Percentiles rank a stretch among this genome's conserved stretches.
These are phyloP conservation scores for Cephus spinipes DNA, from an alignment of 2,888 invertebrate species.

Conservation along the genomic window DNA sequence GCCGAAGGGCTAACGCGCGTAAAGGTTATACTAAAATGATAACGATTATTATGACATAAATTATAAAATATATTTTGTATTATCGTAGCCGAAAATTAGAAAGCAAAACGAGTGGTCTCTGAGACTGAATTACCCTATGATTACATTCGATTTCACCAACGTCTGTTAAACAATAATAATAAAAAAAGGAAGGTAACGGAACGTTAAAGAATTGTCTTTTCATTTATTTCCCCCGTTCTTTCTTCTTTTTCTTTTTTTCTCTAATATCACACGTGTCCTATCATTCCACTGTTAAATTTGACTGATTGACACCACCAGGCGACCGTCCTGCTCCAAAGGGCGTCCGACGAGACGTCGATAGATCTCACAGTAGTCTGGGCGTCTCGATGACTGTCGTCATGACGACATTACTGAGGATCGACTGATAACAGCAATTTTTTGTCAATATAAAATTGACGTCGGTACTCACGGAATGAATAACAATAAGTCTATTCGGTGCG, in stretches of 20 bases:
- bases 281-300: neutral
- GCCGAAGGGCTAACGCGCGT: neutral
- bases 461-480: too few relatives aligned
- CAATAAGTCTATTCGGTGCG: too few relatives aligned
- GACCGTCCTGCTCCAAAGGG: neutral
- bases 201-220: conserved; percentile 33
- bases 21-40: conserved; percentile 22
- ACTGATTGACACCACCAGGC: neutral
- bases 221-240: conserved; percentile 26
- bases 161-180: conserved; percentile 40
- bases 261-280: neutral
- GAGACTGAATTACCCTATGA: conserved; percentile 37
- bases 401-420: neutral
- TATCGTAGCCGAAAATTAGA: conserved; percentile 51
- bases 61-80: conserved; percentile 59
- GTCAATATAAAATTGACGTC: neutral
- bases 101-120: conserved; percentile 44
- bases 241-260: neutral
- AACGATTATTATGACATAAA: conserved; percentile 48
- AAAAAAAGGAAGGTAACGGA: conserved; percentile 36
- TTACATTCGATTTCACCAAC: conserved; percentile 42
- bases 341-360: neutral
- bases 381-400: neutral
- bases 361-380: too few relatives aligned
- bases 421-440: neutral